A percentile compares a stretch with the other conserved stretches of the same genome.
These are phyloP conservation scores for Apodemia zela DNA, from an alignment of 2,888 invertebrate genomes.

Conservation along the genomic window DNA sequence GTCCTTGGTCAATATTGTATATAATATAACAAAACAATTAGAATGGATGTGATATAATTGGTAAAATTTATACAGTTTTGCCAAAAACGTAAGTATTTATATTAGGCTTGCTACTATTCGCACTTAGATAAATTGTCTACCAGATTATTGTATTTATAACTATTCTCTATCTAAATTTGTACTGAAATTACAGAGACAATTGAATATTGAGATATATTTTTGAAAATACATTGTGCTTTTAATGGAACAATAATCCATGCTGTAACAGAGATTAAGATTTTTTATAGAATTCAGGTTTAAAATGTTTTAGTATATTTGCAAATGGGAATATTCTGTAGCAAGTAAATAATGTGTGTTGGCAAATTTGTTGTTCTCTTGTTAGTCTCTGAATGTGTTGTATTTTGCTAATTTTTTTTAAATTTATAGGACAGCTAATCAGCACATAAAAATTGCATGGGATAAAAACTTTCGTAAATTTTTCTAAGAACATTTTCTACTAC, in stretches of 20 bases:
- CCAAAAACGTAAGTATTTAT: background rate
- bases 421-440: background rate
- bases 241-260: background rate
- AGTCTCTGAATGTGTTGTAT: too few species aligned
- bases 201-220: background rate
- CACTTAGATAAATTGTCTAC: background rate
- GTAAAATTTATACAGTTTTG: background rate
- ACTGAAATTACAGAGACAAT: background rate
- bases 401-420: background rate
- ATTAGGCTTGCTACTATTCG: background rate
- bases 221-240: background rate
- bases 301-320: background rate
- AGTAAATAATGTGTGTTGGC: background rate
- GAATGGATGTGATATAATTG: background rate
- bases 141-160: slow-evolving; percentile 2
- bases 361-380: too few species aligned
- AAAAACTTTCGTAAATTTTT: too few species aligned
- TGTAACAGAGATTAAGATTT: background rate
- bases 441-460: too few species aligned
- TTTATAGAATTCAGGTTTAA: background rate
- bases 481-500: too few species aligned
- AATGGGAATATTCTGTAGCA: slow-evolving; percentile 1
- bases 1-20: background rate
- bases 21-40: background rate
- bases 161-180: background rate